These are phyloP conservation scores for Brachypteracias leptosomus DNA, from an alignment of 2,113 vertebrate genomes.

Conservation along the genomic window DNA sequence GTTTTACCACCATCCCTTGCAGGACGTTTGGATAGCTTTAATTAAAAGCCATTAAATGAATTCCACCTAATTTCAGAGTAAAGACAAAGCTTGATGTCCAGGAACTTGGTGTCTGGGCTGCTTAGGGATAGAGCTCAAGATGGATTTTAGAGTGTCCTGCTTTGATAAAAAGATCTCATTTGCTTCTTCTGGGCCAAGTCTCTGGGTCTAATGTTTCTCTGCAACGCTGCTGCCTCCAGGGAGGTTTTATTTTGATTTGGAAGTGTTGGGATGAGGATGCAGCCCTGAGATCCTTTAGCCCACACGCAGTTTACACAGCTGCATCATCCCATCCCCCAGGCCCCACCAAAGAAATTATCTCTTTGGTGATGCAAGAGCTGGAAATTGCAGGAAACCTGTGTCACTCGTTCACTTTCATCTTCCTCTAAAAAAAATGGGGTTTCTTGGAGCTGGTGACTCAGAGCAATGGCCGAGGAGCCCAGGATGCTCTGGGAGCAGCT, in stretches of 20 bases:
- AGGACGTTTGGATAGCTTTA: not conserved
- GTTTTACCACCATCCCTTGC: not conserved
- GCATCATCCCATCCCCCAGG: not conserved
- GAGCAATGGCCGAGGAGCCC: not conserved
- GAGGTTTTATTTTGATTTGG: constrained; percentile 34
- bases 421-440: not conserved
- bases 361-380: not conserved
- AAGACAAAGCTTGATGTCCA: not conserved
- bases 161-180: not conserved
- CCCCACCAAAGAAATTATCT: constrained; percentile 10
- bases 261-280: constrained; percentile 16
- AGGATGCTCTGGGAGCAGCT: not conserved
- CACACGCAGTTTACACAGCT: constrained; percentile 75
- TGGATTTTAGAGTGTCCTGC: not conserved
- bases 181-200: not conserved
- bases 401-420: constrained; percentile 31
- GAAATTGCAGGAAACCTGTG: constrained; percentile 21
- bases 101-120: not conserved
- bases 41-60: not conserved
- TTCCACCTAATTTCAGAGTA: not conserved
- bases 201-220: not conserved
- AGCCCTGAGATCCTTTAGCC: constrained; percentile 41
- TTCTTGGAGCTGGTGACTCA: not conserved
- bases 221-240: constrained; percentile 10
- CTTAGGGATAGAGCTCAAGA: not conserved